These are phyloP conservation scores for Limnephilus rhombicus DNA, from an alignment of 2,888 invertebrate genomes.

Conservation along the genomic window DNA sequence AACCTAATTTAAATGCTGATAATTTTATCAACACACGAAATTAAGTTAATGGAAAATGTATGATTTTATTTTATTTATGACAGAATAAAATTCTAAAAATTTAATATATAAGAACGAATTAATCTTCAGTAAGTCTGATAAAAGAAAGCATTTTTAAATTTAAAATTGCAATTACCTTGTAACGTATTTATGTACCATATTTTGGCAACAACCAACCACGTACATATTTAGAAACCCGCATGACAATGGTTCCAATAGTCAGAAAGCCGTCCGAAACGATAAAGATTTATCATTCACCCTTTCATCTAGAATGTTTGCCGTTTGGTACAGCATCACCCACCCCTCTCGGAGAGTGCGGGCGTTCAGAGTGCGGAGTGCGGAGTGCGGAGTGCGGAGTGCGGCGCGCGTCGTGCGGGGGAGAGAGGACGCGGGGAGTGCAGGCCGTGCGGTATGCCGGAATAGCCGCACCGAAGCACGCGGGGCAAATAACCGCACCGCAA, in stretches of 20 bases:
- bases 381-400: neutral
- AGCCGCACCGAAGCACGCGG: slow-evolving; percentile 48
- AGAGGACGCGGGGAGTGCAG: neutral
- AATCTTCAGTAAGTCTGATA: too few species aligned
- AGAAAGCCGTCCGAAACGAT: neutral
- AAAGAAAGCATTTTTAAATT: too few species aligned
- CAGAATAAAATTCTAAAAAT: too few species aligned
- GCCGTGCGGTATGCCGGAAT: slow-evolving; percentile 42
- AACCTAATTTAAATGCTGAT: neutral
- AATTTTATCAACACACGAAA: neutral
- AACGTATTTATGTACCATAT: neutral
- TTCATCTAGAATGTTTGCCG: neutral
- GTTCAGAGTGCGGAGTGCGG: neutral
- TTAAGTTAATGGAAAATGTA: too few species aligned
- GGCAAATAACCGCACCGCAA: slow-evolving; percentile 52
- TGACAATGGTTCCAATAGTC: neutral
- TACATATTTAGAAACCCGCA: neutral
- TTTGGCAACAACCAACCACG: neutral
- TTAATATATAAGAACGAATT: too few species aligned
- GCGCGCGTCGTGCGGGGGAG: neutral
- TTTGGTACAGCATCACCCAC: neutral
- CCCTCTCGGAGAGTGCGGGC: neutral
- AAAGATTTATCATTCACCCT: neutral
- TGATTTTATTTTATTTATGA: too few species aligned
- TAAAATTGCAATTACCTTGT: neutral